Conservation (phyloP, 2,888 invertebrate species). For the Harpalus rubripes region DNA sequence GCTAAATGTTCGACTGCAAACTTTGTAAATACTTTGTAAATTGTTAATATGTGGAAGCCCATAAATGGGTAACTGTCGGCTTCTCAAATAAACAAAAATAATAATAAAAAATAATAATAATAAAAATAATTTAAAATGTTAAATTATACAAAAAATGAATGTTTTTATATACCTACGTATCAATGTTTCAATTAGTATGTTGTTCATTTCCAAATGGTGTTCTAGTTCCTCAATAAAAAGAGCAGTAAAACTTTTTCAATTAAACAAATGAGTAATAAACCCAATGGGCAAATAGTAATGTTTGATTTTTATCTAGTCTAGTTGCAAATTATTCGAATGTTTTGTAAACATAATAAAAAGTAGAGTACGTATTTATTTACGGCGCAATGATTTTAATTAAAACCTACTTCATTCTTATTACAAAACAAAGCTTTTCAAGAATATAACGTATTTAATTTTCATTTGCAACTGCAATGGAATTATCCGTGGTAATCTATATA, state of each 20-base stretch:
- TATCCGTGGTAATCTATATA: slow-evolving; percentile 40
- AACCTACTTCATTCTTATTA: slow-evolving; percentile 9
- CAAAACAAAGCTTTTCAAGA: neutral
- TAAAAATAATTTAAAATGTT: too few species aligned
- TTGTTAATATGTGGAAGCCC: too few species aligned
- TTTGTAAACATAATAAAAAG: slow-evolving; percentile 4
- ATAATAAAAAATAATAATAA: too few species aligned
- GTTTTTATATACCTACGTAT: too few species aligned
- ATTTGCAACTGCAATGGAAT: slow-evolving; percentile 36
- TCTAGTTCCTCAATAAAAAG: neutral
- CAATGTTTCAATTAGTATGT: neutral
- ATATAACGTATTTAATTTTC: slow-evolving; percentile 25
- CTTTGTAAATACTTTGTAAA: too few species aligned
- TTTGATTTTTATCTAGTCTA: neutral
- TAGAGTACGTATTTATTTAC: slow-evolving; percentile 16
- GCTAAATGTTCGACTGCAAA: too few species aligned
- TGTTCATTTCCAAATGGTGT: neutral
- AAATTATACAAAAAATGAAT: too few species aligned
- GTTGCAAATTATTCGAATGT: slow-evolving; percentile 4
- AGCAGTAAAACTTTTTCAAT: neutral
- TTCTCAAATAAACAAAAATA: too few species aligned
- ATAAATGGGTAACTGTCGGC: too few species aligned
- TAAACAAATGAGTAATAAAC: neutral
- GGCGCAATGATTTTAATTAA: slow-evolving; percentile 17
- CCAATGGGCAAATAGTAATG: neutral